Conservation (phyloP, 2,797 vertebrate genomes). For the Chrysocyon brachyurus region DNA sequence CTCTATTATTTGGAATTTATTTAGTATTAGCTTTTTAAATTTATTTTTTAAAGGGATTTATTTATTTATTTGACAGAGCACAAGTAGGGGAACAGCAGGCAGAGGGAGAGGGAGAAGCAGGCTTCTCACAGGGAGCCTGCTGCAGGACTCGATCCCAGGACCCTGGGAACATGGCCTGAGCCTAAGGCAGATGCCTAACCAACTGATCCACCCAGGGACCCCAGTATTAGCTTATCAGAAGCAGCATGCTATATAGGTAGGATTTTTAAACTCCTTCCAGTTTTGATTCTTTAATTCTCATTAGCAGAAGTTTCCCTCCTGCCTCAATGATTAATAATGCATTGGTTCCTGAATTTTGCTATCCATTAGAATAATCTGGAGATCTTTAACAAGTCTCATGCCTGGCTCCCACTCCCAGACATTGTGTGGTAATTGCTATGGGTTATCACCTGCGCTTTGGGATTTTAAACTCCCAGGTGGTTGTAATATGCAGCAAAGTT, state of each 20-base stretch:
- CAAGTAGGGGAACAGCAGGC: too few species aligned
- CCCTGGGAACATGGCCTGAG: too few species aligned
- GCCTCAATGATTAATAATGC: not conserved
- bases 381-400: not conserved
- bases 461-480: not conserved
- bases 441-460: not conserved
- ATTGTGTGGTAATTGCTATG: not conserved
- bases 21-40: not conserved
- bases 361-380: not conserved
- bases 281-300: constrained; percentile 2
- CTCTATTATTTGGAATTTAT: not conserved
- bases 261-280: constrained; percentile 13
- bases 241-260: not conserved
- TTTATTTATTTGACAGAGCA: too few species aligned
- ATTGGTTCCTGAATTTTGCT: not conserved
- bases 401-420: not conserved
- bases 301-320: not conserved
- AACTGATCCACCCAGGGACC: too few species aligned
- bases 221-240: not conserved
- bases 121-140: too few species aligned
- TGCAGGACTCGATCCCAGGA: too few species aligned
- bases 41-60: too few species aligned
- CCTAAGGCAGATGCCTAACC: too few species aligned
- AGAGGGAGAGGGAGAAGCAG: too few species aligned
- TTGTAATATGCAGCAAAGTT: not conserved